Base-by-base conservation (phyloP, 2,797 vertebrate genomes). In the Malacoctenus gilli region DNA sequence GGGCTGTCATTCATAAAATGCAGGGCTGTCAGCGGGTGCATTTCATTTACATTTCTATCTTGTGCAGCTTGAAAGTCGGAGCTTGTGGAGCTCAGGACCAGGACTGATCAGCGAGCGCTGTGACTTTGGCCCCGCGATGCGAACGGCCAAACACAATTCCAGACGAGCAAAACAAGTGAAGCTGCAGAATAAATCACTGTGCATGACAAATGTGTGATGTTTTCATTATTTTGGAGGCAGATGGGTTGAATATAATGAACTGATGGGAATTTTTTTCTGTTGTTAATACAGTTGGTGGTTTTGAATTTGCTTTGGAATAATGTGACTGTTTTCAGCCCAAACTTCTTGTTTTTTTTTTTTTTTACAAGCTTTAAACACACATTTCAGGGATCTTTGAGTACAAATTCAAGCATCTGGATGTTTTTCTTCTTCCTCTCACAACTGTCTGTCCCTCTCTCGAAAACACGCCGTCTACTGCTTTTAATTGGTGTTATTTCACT, bases 391-490 rank as follows among this genome's bases (percentile, higher is more conserved):
- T 7, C 2, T 41, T 5, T 22, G 22, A 37, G 23, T 42, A 13
- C 12, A 25, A 35, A 61, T 14, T 42, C 8, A 32, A 28, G 35
- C 31, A 54, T 60, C 5, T 16, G 13, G 0, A 39, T 28, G 2
- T 32, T 4, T 14, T n/a, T n/a, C n/a, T n/a, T n/a, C 2, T 62
- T 32, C 44, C 11, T 54, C 22, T 48, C 21, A 34, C 8, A 19
- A 9, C 3, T 28, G 5, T 43, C 19, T 31, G 4, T 25, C 2
- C 20, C 1, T 14, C 7, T 25, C 42, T 28, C n/a, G 25, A 28
- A 14, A 50, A 64, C 15, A 40, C 12, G 36, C 65, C 62, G 56
- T 70, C 62, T 62, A 63, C 59, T 62, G 59, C 20, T 58, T 22
- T 16, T 20, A 21, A 10, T 5, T 35, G 35, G 8, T 6, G 64